Evolutionary conservation across 2,888 invertebrate genomes (phyloP).

Genomic region (Pollenia amentaria): DNA sequence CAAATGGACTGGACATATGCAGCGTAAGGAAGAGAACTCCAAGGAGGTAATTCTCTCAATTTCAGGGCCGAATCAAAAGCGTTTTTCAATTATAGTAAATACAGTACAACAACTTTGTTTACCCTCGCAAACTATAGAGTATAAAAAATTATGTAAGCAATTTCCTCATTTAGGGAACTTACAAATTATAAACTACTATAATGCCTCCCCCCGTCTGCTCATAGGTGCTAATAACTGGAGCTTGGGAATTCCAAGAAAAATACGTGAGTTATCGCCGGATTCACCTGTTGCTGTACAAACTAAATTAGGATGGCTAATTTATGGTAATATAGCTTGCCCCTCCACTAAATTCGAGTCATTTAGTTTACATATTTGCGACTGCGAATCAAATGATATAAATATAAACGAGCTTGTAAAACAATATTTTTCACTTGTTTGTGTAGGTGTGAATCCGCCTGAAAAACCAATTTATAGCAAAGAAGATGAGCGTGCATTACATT

Average conservation of each 20-base stretch:
- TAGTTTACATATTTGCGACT: conserved; percentile 35
- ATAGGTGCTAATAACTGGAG: too few relatives aligned
- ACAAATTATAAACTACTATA: too few relatives aligned
- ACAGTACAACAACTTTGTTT: conserved; percentile 21
- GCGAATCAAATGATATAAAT: conserved; percentile 23
- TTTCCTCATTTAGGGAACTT: too few relatives aligned
- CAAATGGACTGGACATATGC: conserved; percentile 22
- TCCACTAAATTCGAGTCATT: background rate
- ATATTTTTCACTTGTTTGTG: conserved; percentile 11
- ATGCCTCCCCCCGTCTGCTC: too few relatives aligned
- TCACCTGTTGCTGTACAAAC: conserved; percentile 21
- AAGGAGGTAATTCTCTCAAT: conserved; percentile 33
- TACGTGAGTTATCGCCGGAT: background rate
- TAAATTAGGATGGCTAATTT: conserved; percentile 27
- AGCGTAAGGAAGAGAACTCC: conserved; percentile 41
- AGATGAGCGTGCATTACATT: background rate
- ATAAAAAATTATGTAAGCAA: too few relatives aligned
- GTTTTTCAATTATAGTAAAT: conserved; percentile 9
- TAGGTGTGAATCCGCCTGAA: conserved; percentile 5
- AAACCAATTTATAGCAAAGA: conserved; percentile 22
- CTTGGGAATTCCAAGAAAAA: background rate
- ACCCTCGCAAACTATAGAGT: background rate
- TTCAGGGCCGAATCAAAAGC: conserved; percentile 42
- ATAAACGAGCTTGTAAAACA: conserved; percentile 25
- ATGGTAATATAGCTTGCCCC: background rate